These are phyloP conservation scores for Tapirus terrestris DNA, from an alignment of 2,113 vertebrate species.

Conservation along the genomic window DNA sequence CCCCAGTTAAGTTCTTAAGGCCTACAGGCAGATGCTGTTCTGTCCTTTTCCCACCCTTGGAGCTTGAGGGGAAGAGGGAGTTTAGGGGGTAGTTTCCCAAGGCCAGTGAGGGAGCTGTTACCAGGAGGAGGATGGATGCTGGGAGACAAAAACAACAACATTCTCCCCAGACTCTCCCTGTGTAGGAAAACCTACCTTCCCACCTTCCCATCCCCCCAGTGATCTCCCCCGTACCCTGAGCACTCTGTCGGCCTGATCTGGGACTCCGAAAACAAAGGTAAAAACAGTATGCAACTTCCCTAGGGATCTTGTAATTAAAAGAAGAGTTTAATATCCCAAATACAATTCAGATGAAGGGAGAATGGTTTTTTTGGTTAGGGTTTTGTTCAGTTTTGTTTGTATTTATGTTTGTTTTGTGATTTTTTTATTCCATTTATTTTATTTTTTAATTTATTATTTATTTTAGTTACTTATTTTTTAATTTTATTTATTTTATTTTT, in stretches of 20 bases:
- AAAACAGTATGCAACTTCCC: background rate
- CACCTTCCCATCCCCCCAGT: background rate
- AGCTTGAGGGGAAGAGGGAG: background rate
- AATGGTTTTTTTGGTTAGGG: background rate
- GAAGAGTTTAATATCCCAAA: background rate
- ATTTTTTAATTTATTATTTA: background rate
- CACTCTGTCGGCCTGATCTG: background rate
- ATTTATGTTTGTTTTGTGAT: background rate
- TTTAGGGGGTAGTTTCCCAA: too few species aligned
- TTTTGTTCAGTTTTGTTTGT: background rate
- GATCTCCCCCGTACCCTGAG: background rate
- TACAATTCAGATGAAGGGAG: background rate
- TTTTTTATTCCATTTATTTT: background rate
- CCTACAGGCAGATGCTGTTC: background rate
- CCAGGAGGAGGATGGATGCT: background rate
- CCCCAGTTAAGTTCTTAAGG: background rate
- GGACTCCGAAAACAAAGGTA: background rate
- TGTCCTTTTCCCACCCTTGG: background rate
- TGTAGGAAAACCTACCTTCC: background rate
- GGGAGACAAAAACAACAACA: background rate
- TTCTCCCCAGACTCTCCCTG: background rate
- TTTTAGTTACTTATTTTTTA: background rate
- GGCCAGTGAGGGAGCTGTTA: background rate
- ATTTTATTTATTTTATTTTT: too few species aligned
- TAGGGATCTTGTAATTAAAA: background rate